These are phyloP conservation scores for Tokudaia tokunoshimensis DNA, from an alignment of 2,797 vertebrate genomes.

Conservation along the genomic window DNA sequence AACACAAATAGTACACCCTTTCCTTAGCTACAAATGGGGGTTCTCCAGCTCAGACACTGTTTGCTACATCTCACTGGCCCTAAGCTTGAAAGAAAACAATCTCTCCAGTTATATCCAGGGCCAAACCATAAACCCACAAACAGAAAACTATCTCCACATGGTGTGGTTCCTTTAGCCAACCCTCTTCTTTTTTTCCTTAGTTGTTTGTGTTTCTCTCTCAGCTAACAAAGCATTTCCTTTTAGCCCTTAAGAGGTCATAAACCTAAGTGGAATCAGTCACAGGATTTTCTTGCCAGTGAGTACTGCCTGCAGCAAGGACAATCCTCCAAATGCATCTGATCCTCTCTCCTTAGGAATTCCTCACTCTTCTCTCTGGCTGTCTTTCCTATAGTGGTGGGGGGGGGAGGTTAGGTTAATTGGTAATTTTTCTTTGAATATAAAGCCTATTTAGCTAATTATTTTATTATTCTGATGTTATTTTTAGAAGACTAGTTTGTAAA, in stretches of 20 bases:
- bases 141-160: not conserved
- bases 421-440: slow-evolving; percentile 81
- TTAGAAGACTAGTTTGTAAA: slow-evolving; percentile 71
- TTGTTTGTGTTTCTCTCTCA: slow-evolving; percentile 73
- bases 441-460: slow-evolving; percentile 79
- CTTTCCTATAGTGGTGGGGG: slow-evolving; percentile 57
- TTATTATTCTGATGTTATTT: slow-evolving; percentile 74
- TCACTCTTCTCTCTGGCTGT: slow-evolving; percentile 66
- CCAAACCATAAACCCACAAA: slow-evolving; percentile 32
- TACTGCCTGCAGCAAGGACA: slow-evolving; percentile 76
- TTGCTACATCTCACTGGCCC: slow-evolving; percentile 5
- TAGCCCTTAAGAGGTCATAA: slow-evolving; percentile 69
- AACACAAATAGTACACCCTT: slow-evolving; percentile 20
- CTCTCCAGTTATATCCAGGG: not conserved
- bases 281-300: slow-evolving; percentile 78
- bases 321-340: slow-evolving; percentile 67
- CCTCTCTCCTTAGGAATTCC: slow-evolving; percentile 63
- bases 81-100: slow-evolving; percentile 69
- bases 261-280: slow-evolving; percentile 63
- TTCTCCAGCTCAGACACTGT: slow-evolving; percentile 35
- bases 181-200: not conserved
- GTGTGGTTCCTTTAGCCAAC: not conserved
- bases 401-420: slow-evolving; percentile 79
- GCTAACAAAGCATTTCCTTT: slow-evolving; percentile 63
- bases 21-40: slow-evolving; percentile 60